Base-by-base conservation (phyloP, 2,888 invertebrate genomes). In the Callosobruchus maculatus region DNA sequence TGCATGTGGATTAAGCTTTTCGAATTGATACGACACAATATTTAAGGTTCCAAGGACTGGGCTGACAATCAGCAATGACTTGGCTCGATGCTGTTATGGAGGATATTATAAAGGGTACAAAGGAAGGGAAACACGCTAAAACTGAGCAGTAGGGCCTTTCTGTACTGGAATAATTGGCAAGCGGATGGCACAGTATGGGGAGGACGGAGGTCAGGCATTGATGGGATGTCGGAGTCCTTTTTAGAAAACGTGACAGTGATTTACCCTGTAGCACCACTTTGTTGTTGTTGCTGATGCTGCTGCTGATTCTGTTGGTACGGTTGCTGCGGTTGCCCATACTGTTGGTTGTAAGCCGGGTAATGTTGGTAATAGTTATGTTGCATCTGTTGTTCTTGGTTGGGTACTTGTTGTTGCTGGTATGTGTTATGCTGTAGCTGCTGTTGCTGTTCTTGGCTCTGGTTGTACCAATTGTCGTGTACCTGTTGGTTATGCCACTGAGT, bases 381-480 rank as follows among this genome's bases (percentile, higher is more conserved):
- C 77, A 84, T 87, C 78, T 83, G 77, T 49, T 77, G 78, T 74
- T 21, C 21, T 21, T 21, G 68, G 21, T 68, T 21, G 7, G 22
- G 22, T 21, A 22, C 21, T 68, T 79, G 79, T n/a, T 78, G 79
- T 21, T 76, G 73, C 49, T 71, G 75, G 22, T 77, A 78, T 71
- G 73, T 71, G 31, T 77, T 78, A 70, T 73, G 76, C 21, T 75
- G 76, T 70, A 76, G 79, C 74, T 77, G 80, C 80, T 80, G 75
- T 73, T 79, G 88, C 21, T 75, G 71, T 22, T 80, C 88, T 13
- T 70, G 21, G 20, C 77, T 77, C 9, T 80, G 83, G 67, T 75
- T 88, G 78, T 89, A 89, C 85, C 86, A 87, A 74, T 88, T 89
- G 78, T 86, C 87, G 69, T 79, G 79, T 3, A 71, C 68, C 68